Evolutionary conservation across 1,140 invertebrate species (phyloP).

Genomic region (Neodiprion virginianus): DNA sequence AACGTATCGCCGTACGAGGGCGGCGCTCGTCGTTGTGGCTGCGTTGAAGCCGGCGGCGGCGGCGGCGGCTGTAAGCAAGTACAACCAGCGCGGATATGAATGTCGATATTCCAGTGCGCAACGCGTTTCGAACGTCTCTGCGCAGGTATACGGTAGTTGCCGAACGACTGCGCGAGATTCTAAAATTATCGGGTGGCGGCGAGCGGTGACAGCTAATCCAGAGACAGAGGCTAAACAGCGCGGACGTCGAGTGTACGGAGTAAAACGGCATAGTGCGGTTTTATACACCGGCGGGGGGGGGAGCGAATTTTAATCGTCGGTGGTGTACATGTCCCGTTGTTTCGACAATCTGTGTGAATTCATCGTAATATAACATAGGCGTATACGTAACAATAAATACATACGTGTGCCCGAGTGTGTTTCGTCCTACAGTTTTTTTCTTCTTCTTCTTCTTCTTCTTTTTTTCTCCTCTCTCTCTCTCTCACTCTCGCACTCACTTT

Average conservation of each 20-base stretch:
- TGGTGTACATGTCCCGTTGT: conserved; percentile 18
- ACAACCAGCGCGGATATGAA: conserved; percentile 18
- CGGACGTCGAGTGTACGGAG: neutral
- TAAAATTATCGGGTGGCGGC: conserved; percentile 53
- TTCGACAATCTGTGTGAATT: conserved; percentile 23
- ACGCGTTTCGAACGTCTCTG: conserved; percentile 52
- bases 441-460: too few relatives aligned
- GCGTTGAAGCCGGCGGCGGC: neutral
- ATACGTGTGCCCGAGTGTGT: too few relatives aligned
- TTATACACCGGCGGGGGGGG: neutral
- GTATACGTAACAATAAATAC: conserved; percentile 41
- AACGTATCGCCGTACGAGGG: neutral
- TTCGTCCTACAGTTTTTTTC: too few relatives aligned
- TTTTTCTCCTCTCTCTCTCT: too few relatives aligned
- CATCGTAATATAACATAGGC: conserved; percentile 39
- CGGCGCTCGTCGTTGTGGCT: neutral
- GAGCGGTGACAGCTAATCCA: conserved; percentile 35
- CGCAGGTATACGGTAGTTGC: conserved; percentile 17
- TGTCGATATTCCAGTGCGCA: conserved; percentile 60
- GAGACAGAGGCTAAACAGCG: conserved; percentile 26
- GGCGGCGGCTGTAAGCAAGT: neutral
- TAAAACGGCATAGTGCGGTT: conserved; percentile 9
- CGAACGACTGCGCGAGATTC: conserved; percentile 51
- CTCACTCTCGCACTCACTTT: too few relatives aligned
- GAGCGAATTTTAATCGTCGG: conserved; percentile 11